Base-by-base conservation (phyloP, 2,888 invertebrate species). In the Perizoma affinitatum region DNA sequence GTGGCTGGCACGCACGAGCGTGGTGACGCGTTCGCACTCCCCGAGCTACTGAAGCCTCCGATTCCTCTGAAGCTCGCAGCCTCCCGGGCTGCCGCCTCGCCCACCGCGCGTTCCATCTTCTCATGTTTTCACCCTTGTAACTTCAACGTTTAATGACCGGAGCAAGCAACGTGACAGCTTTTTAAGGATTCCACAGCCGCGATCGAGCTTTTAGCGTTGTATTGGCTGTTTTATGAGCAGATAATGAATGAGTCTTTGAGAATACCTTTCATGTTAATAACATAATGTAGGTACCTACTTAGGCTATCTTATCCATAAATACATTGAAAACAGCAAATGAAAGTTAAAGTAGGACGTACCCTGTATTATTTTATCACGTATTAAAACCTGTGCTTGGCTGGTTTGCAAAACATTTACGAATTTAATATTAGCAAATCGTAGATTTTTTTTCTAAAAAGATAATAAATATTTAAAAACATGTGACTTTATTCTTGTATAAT, bases 111-210 rank as follows among this genome's bases (percentile, higher is more conserved):
- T 51, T 58, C 43, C 61, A 61, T 67, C 67, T 68, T 71, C 72
- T 71, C 72, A 65, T 74, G 72, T 74, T 78, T 75, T 74, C 73
- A 74, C 73, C 74, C 77, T 71, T 76, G 74, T 75, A 73, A 75
- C 72, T 76, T 76, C 68, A 73, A 70, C 73, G 72, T 73, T 76
- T 73, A 73, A 73, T 74, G 58, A 62, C 68, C 63, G 61, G 54
- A 50, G 66, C 55, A 38, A 22, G 22, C 3, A 63, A 69, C 60
- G 68, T 55, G 55, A 10, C 47, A 59, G 41, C 51, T 51, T 33
- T 56, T 51, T 54, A 51, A 51, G 58, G 53, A 61, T 40, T 41
- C 34, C 11, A 40, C 22, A 6, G 40, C 41, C 54, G 22, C 41
- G 48, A 49, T 56, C 56, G 52, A 49, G 53, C 41, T 48, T 9